Conservation (phyloP, 2,113 vertebrate species). For the Brienomyrus longianalis region DNA sequence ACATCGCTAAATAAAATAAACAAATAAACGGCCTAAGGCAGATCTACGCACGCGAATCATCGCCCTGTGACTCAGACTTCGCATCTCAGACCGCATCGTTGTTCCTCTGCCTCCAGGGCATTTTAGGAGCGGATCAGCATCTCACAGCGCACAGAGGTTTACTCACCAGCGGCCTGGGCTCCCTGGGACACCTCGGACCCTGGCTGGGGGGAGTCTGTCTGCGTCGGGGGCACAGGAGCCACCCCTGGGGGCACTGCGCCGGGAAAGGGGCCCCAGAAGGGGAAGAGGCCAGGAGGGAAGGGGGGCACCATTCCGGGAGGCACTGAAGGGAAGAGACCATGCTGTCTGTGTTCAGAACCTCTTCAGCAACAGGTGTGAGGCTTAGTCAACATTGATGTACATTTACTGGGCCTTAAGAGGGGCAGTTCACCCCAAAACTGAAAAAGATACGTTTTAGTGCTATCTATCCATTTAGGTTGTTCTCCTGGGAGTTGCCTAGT, state of each 20-base stretch:
- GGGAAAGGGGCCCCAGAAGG: conserved; percentile 88
- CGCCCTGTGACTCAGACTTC: neutral
- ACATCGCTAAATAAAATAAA: neutral
- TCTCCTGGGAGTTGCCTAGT: no score
- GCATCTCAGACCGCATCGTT: neutral
- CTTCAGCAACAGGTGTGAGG: neutral
- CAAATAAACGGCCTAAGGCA: no score
- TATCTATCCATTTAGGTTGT: no score
- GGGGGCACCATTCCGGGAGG: conserved; percentile 81
- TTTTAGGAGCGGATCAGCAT: neutral
- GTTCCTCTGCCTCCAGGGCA: neutral
- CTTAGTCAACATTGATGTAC: neutral
- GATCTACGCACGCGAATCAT: neutral
- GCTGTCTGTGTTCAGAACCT: neutral
- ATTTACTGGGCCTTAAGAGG: no score
- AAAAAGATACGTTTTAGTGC: no score
- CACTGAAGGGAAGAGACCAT: conserved; percentile 48
- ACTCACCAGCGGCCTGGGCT: conserved; percentile 49
- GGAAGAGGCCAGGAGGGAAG: conserved; percentile 85
- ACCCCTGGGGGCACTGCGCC: conserved; percentile 61
- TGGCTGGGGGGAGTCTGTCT: conserved; percentile 40
- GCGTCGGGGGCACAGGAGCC: conserved; percentile 41
- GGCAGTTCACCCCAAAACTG: no score
- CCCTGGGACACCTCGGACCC: conserved; percentile 43
- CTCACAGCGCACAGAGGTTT: neutral